phyloP scores from a whole-genome alignment of 2,888 invertebrate species.

The Caenorhabditis afra region DNA sequence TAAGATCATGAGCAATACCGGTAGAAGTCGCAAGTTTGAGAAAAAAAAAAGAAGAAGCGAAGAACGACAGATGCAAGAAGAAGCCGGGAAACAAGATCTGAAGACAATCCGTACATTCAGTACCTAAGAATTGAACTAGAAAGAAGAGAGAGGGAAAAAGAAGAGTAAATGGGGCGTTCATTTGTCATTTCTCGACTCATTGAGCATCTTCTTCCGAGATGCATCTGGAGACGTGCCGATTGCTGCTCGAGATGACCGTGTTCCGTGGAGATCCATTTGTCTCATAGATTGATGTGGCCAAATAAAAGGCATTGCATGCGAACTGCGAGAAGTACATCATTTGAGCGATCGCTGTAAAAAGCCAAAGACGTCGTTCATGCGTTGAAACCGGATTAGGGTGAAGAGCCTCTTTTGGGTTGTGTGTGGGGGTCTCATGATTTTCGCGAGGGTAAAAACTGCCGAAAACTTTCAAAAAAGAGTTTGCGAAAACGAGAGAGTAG shows the following conservation, averaged over 20 bases:
- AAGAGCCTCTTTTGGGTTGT: slow-evolving; percentile 8
- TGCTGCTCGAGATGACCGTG: slow-evolving; percentile 63
- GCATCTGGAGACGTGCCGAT: slow-evolving; percentile 64
- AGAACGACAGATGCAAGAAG: slow-evolving; percentile 30
- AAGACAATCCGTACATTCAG: slow-evolving; percentile 27
- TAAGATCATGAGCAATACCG: slow-evolving; percentile 11
- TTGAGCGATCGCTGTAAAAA: slow-evolving; percentile 72
- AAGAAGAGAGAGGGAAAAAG: too few relatives aligned
- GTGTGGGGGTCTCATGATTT: slow-evolving; percentile 5
- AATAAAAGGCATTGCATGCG: slow-evolving; percentile 78
- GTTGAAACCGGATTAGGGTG: slow-evolving; percentile 29
- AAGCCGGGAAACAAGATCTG: slow-evolving; percentile 10
- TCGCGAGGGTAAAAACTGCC: slow-evolving; percentile 12
- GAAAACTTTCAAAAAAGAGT: neutral
- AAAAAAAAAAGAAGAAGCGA: slow-evolving; percentile 14
- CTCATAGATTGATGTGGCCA: slow-evolving; percentile 79
- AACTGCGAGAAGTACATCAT: slow-evolving; percentile 79
- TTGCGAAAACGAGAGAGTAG: neutral
- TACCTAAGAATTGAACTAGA: slow-evolving; percentile 15
- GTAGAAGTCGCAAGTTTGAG: slow-evolving; percentile 6
- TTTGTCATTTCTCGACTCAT: neutral
- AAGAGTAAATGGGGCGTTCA: too few relatives aligned
- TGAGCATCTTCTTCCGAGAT: slow-evolving; percentile 60
- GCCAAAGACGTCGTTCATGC: too few relatives aligned
- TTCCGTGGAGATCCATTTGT: slow-evolving; percentile 67